These are phyloP conservation scores for Clostera curtula DNA, from an alignment of 2,888 invertebrate species.

Conservation along the genomic window DNA sequence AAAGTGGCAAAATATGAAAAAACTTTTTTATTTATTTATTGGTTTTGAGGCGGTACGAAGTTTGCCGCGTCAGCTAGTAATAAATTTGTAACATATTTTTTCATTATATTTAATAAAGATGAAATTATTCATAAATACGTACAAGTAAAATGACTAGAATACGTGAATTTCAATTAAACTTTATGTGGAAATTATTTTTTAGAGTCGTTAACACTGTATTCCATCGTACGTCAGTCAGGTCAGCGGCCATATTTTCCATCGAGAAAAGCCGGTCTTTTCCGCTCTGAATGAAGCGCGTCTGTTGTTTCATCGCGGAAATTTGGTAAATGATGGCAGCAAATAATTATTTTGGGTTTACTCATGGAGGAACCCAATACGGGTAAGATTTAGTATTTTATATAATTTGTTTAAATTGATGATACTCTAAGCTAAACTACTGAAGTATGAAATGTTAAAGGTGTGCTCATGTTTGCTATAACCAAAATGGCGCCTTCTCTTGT, in stretches of 20 bases:
- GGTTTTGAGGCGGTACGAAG: too few relatives aligned
- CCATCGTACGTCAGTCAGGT: conserved; percentile 2
- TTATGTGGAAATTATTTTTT: too few relatives aligned
- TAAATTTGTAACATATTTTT: too few relatives aligned
- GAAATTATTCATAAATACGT: too few relatives aligned
- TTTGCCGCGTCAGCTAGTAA: too few relatives aligned
- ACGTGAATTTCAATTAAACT: too few relatives aligned
- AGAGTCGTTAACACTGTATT: too few relatives aligned
- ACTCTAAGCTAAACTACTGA: conserved; percentile 5
- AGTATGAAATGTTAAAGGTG: conserved; percentile 30
- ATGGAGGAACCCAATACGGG: conserved; percentile 95
- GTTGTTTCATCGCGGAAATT: conserved; percentile 61
- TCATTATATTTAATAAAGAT: too few relatives aligned
- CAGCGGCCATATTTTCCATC: conserved; percentile 39
- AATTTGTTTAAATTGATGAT: conserved; percentile 6
- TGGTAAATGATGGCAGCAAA: conserved; percentile 86
- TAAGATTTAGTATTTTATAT: conserved; percentile 63
- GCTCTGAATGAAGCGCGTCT: conserved; percentile 60
- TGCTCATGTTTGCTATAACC: conserved; percentile 55
- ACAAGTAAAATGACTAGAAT: too few relatives aligned
- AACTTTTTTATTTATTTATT: too few relatives aligned
- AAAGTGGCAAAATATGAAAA: too few relatives aligned
- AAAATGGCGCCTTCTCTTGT: conserved; percentile 65
- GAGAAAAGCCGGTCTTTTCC: conserved; percentile 68
- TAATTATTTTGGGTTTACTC: conserved; percentile 96